Conservation (phyloP, 2,113 vertebrate genomes). For the Eubucco bourcierii region DNA sequence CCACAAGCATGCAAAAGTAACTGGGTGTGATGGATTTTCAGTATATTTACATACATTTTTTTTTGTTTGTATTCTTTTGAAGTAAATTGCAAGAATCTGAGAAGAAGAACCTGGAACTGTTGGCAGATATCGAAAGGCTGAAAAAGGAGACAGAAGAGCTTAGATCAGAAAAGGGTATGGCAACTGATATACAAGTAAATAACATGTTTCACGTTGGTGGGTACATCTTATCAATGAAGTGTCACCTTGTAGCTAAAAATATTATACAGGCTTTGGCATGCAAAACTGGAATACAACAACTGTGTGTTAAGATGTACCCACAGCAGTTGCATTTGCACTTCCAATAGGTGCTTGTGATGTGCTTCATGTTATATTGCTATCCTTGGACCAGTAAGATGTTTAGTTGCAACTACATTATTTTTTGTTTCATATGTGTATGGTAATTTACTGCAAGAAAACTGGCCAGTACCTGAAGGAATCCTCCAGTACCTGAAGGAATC, state of each 20-base stretch:
- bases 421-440: background rate
- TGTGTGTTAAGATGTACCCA: background rate
- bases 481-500: too few relatives aligned
- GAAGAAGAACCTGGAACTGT: constrained; percentile 90
- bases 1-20: background rate
- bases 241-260: background rate
- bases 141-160: constrained; percentile 95
- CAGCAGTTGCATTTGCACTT: background rate
- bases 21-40: background rate
- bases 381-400: background rate
- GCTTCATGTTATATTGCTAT: background rate
- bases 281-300: background rate
- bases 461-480: too few relatives aligned
- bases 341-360: background rate
- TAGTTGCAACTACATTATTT: background rate
- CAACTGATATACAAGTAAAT: constrained; percentile 55
- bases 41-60: background rate
- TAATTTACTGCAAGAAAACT: background rate
- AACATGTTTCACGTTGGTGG: background rate
- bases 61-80: constrained; percentile 63
- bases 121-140: constrained; percentile 90
- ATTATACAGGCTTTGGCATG: background rate
- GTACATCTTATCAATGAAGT: constrained; percentile 31
- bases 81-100: constrained; percentile 97
- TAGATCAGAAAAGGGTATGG: constrained; percentile 90